These are phyloP conservation scores for Rhynchotus rufescens DNA, from an alignment of 2,797 vertebrate genomes.

Conservation along the genomic window DNA sequence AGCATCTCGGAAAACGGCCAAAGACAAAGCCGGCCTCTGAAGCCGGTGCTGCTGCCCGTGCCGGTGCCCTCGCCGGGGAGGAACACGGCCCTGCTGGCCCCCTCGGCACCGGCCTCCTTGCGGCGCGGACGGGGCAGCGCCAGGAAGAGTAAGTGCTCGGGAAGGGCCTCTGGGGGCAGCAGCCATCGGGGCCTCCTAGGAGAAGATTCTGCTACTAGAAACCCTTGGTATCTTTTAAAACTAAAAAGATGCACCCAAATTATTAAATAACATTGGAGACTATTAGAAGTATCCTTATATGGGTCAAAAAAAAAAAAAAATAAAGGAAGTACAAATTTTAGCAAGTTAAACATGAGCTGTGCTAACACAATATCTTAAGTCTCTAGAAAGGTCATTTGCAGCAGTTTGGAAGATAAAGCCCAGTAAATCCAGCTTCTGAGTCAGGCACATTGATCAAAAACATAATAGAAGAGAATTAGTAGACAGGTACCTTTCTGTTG, in stretches of 20 bases:
- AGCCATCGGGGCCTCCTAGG: fast-evolving
- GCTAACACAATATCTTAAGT: neutral
- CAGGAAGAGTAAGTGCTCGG: conserved; percentile 77
- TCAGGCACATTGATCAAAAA: neutral
- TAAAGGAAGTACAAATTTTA: neutral
- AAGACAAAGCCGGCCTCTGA: conserved; percentile 76
- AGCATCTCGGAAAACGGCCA: conserved; percentile 82
- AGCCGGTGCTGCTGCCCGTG: conserved; percentile 82
- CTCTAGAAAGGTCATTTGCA: neutral
- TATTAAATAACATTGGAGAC: neutral
- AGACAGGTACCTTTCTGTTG: neutral
- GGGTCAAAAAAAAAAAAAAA: neutral
- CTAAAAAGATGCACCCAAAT: neutral
- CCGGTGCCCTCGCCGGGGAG: conserved; percentile 72
- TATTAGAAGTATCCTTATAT: neutral
- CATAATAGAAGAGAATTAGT: neutral
- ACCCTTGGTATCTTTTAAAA: too few species aligned
- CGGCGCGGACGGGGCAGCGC: conserved; percentile 83
- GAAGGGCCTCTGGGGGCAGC: neutral
- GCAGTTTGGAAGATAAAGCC: neutral
- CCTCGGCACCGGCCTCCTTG: conserved; percentile 79
- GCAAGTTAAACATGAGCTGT: neutral
- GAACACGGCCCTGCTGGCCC: conserved; percentile 44
- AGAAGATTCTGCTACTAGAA: too few species aligned
- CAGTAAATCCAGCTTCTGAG: neutral